Conservation (phyloP, 2,888 invertebrate species). For the Polymixis flavicincta region DNA sequence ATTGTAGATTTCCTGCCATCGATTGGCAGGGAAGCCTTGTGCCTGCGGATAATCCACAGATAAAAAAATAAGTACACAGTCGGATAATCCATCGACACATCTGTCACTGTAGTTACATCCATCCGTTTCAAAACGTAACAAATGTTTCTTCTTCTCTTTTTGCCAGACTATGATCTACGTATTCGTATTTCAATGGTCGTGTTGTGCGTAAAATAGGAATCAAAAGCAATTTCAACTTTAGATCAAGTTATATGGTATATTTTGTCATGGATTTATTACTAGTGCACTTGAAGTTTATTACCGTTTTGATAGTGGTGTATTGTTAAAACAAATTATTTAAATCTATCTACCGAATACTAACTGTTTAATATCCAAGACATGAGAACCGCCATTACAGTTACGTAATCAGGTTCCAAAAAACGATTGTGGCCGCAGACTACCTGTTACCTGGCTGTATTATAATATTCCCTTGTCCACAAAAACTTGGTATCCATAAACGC, state of each 20-base stretch:
- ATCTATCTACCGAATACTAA: conserved; percentile 1
- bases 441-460: conserved; percentile 17
- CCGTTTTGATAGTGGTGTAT: conserved; percentile 13
- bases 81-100: conserved; percentile 50
- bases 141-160: conserved; percentile 17
- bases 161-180: conserved; percentile 5
- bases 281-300: conserved; percentile 10
- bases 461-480: conserved; percentile 16
- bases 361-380: conserved; percentile 7
- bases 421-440: background rate
- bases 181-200: conserved; percentile 12
- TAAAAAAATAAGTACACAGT: conserved; percentile 50
- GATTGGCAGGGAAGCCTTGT: conserved; percentile 51
- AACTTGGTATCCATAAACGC: conserved; percentile 22
- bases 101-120: conserved; percentile 25
- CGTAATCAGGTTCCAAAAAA: background rate
- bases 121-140: conserved; percentile 22
- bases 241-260: conserved; percentile 21
- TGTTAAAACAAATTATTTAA: conserved; percentile 17
- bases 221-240: conserved; percentile 42
- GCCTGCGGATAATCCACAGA: conserved; percentile 49
- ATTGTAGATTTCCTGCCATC: conserved; percentile 41
- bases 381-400: conserved; percentile 2
- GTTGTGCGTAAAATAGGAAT: conserved; percentile 21
- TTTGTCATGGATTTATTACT: conserved; percentile 32